Evolutionary conservation across 2,888 invertebrate genomes (phyloP).

Genomic region (Catocala sponsa): DNA sequence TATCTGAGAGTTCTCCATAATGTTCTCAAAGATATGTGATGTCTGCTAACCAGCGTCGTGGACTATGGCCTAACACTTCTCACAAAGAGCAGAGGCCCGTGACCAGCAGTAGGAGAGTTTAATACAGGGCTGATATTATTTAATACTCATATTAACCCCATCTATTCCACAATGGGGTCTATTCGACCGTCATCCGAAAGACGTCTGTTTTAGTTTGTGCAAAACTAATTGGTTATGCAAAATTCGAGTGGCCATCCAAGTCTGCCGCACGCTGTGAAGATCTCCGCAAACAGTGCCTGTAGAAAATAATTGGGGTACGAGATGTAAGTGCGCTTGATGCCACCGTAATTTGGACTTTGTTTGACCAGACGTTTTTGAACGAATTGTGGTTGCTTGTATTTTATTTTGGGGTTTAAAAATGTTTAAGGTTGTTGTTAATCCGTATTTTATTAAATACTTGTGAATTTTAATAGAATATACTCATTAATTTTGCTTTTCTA

Average conservation of each 20-base stretch:
- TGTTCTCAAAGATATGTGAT: too few relatives aligned
- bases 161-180: slow-evolving; percentile 28
- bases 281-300: slow-evolving; percentile 71
- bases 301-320: slow-evolving; percentile 74
- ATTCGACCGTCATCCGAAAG: slow-evolving; percentile 47
- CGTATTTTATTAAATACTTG: too few relatives aligned
- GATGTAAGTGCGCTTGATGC: slow-evolving; percentile 54
- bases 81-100: too few relatives aligned
- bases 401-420: neutral
- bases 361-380: slow-evolving; percentile 39
- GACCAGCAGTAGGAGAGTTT: too few relatives aligned
- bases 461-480: too few relatives aligned
- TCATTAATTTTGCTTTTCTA: too few relatives aligned
- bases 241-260: slow-evolving; percentile 84
- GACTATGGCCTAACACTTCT: too few relatives aligned
- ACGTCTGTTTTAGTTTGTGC: slow-evolving; percentile 77
- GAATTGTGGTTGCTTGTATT: neutral
- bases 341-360: slow-evolving; percentile 48
- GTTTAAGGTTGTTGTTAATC: too few relatives aligned
- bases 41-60: too few relatives aligned
- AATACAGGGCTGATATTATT: too few relatives aligned
- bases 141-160: slow-evolving; percentile 17
- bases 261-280: slow-evolving; percentile 75
- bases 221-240: slow-evolving; percentile 86
- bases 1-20: too few relatives aligned